phyloP scores from a whole-genome alignment of 2,888 invertebrate species.

The Drosophila mettleri region DNA sequence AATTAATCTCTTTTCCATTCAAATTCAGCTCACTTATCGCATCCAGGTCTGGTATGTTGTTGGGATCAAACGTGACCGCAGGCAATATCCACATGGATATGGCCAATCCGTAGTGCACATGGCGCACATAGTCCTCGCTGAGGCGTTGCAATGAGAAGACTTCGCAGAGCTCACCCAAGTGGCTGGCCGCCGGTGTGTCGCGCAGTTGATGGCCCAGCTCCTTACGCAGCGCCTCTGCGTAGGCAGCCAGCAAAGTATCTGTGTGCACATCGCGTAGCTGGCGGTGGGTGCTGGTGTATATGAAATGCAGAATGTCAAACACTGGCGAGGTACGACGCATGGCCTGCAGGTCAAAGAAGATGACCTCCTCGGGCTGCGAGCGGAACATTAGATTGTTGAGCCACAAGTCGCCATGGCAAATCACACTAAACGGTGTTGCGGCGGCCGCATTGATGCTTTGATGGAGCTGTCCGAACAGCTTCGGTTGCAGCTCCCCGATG shows the following conservation, averaged over 20 bases:
- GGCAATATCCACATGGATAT: constrained; percentile 83
- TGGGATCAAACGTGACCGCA: constrained; percentile 83
- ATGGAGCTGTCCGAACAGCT: constrained; percentile 73
- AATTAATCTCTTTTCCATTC: constrained; percentile 78
- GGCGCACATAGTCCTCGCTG: constrained; percentile 76
- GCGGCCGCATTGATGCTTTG: constrained; percentile 66
- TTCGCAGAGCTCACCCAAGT: constrained; percentile 61
- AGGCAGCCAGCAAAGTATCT: constrained; percentile 77
- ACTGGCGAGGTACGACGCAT: constrained; percentile 83
- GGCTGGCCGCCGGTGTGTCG: constrained; percentile 45
- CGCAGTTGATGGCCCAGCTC: constrained; percentile 72
- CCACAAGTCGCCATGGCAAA: constrained; percentile 84
- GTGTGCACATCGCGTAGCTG: constrained; percentile 77
- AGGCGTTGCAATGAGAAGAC: constrained; percentile 79
- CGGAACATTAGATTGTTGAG: constrained; percentile 84
- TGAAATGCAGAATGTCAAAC: constrained; percentile 83
- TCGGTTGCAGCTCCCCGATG: constrained; percentile 74
- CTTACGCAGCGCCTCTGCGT: constrained; percentile 67
- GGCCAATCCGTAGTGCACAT: constrained; percentile 82
- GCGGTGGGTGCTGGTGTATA: constrained; percentile 83
- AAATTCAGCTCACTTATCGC: constrained; percentile 78
- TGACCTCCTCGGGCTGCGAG: constrained; percentile 66
- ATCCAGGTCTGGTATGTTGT: constrained; percentile 83
- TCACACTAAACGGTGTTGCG: constrained; percentile 71
- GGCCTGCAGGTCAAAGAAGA: constrained; percentile 84